Base-by-base conservation (phyloP, 2,888 invertebrate species). In the Drosophila helvetica region DNA sequence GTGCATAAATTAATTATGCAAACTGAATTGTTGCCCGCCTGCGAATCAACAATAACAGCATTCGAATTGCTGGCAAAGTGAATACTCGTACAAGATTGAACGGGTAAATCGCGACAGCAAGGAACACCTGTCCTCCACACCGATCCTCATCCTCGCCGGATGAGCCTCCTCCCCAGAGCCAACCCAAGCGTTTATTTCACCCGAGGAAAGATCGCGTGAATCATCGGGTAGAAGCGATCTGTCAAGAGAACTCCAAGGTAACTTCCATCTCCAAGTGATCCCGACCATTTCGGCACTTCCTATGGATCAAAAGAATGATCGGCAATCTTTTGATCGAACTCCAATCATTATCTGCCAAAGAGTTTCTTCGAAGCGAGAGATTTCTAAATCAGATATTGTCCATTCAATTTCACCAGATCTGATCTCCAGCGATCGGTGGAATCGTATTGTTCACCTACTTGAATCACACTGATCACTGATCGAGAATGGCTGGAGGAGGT, bases 1-100 rank as follows among this genome's bases (percentile, higher is more conserved):
- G 45, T 48, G 58, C 66, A 73, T 74, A 66, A 66, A 72, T 72
- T 72, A 74, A 66, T 72, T 74, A 74, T 74, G 74, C 59, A 52
- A 66, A 74, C 66, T 53, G 48, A 74, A 55, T 52, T 38, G 71
- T 65, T 42, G 65, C 65, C 48, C 42, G 65, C 27, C 61, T 18
- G 38, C 42, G 22, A 27, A 27, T 27, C 27, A 8, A 27, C 8
- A 27, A 27, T 27, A 27, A 27, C 27, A 27, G 27, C 18, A 61
- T 59, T 46, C 33, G 25, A 45, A 58, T 38, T 45, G 25, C 15
- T 51, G 58, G 6, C 58, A 58, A 58, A 58, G 15, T 58, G 38
- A 48, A 48, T 17, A 22, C 22, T 8, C 27, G 27, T 7, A 50
- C 17, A 33, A 33, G 5, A 10, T 33, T 15, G 17, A 25, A 15